Evolutionary conservation across 2,113 vertebrate genomes (phyloP), one percentile per base, ranked within the genome.

Genomic region (Chionis minor): DNA sequence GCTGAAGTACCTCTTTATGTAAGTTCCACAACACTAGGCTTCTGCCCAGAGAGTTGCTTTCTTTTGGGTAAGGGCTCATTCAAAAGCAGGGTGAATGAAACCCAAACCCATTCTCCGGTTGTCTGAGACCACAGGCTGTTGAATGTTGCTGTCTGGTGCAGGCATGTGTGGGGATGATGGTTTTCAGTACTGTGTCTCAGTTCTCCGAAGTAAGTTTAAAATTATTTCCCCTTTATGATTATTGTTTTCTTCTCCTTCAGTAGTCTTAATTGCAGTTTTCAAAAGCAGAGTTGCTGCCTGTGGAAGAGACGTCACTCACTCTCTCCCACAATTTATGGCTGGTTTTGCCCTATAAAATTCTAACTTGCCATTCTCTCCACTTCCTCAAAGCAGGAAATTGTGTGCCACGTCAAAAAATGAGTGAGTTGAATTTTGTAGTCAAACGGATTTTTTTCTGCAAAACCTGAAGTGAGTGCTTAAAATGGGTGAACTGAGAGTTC

Each of bases 1-100:
- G 40, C 85, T 75, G 98, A 99, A 98, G 98, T 98, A 83, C 99
- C 99, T 97, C 98, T 99, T 92, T 99, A 99, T 91, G 99, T 99
- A 98, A 99, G 99, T 98, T 63, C 83, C 91, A 49, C 49, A 86
- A 67, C 49, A 12, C 6, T 45, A 89, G 88, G 71, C 65, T 94
- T 91, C 63, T 80, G 74, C 69, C 54, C 13, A 55, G 30, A 88
- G 83, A 69, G 35, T 79, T 6, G 26, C 38, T 96, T 97, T 97
- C 59, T 95, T 90, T 82, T 69, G 54, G 20, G 33, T 47, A 90
- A 80, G 12, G 27, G 52, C 79, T 91, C 33, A 70, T 88, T 93
- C 45, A 85, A 83, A 93, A 71, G 42, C 61, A 59, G 23, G 8
- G 38, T 86, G 82, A 93, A 92, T 92, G 73, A 93, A 95, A 81